Evolutionary conservation across 2,113 vertebrate genomes (phyloP), one percentile per base, ranked within the genome.

Genomic region (Sinocyclocheilus rhinocerous): DNA sequence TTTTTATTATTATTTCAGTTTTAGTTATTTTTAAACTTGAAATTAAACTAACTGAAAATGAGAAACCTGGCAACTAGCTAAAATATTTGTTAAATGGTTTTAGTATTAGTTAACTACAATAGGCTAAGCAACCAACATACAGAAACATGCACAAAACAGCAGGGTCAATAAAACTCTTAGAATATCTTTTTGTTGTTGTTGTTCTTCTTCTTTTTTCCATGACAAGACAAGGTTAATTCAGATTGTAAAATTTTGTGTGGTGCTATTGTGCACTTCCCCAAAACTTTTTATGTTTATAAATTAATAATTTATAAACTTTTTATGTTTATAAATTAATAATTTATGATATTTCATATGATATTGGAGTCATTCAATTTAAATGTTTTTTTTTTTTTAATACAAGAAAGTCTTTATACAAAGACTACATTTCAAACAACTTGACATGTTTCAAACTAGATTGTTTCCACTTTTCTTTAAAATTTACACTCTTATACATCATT

Each of bases 401-500:
- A 39, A 39, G 16, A 69, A 33, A 69, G 6, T 16, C 33, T 69
- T 18, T 69, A 65, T 29, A 65, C 24, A 65, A 65, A 65, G 63
- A 65, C 13, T 65, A 65, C 63, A 15, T 65, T 67, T 67, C 2
- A 29, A 70, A 70, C 33, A 39, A 22, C 67, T 33, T 16, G 29
- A 6, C 63, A 1, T 1, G 1, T 69, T 69, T 69, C 26, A 67
- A 65, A 65, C 26, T 24, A 63, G 24, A 18, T 52, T 6, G 18
- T 55, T 18, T 55, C 67, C 18, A 16, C 29, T 36, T 33, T 20
- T 70, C 29, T 70, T 70, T 36, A 1, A 18, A 55, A 18, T 18
- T 1, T 18, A 55, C 20, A 59, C 20, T 22, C 57, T 52, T 82
- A 69, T 86, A 59, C 36, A 45, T 77, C 57, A 83, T 77, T 57